Base-by-base conservation (phyloP, 2,113 vertebrate genomes). In the Hippopotamus amphibius region DNA sequence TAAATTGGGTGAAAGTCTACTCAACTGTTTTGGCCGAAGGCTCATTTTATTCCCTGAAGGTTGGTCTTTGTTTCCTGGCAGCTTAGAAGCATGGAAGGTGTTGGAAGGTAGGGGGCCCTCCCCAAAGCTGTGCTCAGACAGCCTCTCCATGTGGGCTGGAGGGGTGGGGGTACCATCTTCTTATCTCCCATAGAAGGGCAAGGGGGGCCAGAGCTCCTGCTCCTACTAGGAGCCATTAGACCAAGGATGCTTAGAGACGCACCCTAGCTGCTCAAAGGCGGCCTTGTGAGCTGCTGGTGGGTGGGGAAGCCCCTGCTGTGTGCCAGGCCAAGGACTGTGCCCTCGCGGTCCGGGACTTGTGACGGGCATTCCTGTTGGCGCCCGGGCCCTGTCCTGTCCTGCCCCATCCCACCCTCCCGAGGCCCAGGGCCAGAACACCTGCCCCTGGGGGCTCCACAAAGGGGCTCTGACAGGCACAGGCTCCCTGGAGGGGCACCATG, bases 11-110 rank as follows among this genome's bases (percentile, higher is more conserved):
- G 80, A 92, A 88, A 87, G 71, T 81, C 81, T 91, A 66, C 53
- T 46, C 55, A 17, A 69, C 92, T 93, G 55, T 94, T 96, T 94
- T 93, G 93, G 90, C 90, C 71, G 89, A 76, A 77, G 82, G 48
- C 83, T 68, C 43, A 7, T 82, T 83, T 95, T 63, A 59, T 48
- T 89, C 66, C 92, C 76, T 68, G 57, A 86, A 89, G 88, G 59
- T 55, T 77, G 43, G 41, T 71, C 96, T 94, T 63, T 85, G 88
- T 92, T 91, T 80, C 33, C 33, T 82, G 55, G 95, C 77, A 43
- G 41, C 16, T 8, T 2, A 37, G n/a, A 43, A 43, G 46, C 19
- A 8, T 2, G 37, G n/a, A 48, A 48, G 24, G 43, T 71, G 22
- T 69, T 77, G 26, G 79, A n/a, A 30, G 28, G 30, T 28, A 7